Evolutionary conservation across 1,140 invertebrate species (phyloP).

Genomic region (Drosophila pruinosa): DNA sequence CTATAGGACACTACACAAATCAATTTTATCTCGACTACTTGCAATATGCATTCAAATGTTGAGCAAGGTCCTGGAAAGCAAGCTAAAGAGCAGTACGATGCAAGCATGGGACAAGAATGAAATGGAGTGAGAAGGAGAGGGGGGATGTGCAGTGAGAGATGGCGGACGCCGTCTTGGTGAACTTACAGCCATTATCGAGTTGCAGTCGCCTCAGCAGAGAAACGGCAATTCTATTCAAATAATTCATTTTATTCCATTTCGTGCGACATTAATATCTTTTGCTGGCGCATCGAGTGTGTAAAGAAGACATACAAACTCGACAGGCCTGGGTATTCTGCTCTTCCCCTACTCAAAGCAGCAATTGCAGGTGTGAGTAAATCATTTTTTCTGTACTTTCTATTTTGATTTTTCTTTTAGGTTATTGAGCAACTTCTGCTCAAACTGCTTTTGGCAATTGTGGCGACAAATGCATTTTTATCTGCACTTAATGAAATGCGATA

Average conservation of each 20-base stretch:
- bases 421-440: background rate
- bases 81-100: background rate
- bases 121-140: background rate
- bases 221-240: conserved; percentile 81
- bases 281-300: conserved; percentile 67
- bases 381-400: conserved; percentile 41
- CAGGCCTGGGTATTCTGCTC: conserved; percentile 15
- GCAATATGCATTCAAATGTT: conserved; percentile 73
- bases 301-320: conserved; percentile 77
- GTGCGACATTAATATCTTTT: conserved; percentile 79
- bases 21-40: conserved; percentile 76
- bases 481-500: conserved; percentile 82
- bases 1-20: conserved; percentile 65
- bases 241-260: conserved; percentile 82
- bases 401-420: conserved; percentile 13
- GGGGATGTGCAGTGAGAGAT: background rate
- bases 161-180: conserved; percentile 44
- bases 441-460: conserved; percentile 72
- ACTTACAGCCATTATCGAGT: conserved; percentile 78
- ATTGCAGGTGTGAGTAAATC: conserved; percentile 76
- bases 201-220: conserved; percentile 55
- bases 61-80: conserved; percentile 18
- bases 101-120: background rate
- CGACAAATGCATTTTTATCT: conserved; percentile 82
- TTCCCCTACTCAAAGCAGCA: background rate